phyloP scores from a whole-genome alignment of 2,113 vertebrate species.

The Bucco capensis region DNA sequence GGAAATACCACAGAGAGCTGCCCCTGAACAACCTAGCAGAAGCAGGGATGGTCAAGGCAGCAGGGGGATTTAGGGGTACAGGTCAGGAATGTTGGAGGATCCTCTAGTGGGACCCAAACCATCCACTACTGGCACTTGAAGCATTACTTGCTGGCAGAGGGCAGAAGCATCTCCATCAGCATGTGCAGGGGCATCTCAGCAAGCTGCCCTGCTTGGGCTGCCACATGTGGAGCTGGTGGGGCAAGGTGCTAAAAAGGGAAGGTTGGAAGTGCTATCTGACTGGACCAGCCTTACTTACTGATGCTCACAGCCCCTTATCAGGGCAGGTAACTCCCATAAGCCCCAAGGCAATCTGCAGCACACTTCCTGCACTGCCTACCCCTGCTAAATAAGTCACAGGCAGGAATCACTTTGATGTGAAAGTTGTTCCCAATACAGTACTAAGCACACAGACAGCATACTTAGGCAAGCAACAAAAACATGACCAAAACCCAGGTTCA shows the following conservation, averaged over 20 bases:
- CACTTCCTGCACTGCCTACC: rapidly evolving
- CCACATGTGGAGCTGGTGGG: neutral
- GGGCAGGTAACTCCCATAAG: neutral
- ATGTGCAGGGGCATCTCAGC: neutral
- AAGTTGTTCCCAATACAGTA: rapidly evolving
- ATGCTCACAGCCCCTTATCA: rapidly evolving
- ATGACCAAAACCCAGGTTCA: neutral
- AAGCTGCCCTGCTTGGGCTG: neutral
- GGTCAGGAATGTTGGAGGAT: neutral
- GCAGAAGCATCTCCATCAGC: neutral
- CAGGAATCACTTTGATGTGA: neutral
- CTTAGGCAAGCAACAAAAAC: neutral
- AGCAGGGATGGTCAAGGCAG: neutral
- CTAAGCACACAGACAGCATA: neutral
- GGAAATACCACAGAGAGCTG: neutral
- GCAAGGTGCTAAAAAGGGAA: neutral
- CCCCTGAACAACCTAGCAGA: rapidly evolving
- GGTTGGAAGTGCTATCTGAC: neutral
- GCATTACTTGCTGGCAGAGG: neutral
- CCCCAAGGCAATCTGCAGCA: neutral
- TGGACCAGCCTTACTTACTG: too few species aligned
- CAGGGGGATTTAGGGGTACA: neutral
- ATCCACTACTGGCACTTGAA: neutral
- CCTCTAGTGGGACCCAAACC: neutral
- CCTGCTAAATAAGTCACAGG: neutral